phyloP scores from a whole-genome alignment of 2,888 invertebrate genomes.

The Baccha elongata region DNA sequence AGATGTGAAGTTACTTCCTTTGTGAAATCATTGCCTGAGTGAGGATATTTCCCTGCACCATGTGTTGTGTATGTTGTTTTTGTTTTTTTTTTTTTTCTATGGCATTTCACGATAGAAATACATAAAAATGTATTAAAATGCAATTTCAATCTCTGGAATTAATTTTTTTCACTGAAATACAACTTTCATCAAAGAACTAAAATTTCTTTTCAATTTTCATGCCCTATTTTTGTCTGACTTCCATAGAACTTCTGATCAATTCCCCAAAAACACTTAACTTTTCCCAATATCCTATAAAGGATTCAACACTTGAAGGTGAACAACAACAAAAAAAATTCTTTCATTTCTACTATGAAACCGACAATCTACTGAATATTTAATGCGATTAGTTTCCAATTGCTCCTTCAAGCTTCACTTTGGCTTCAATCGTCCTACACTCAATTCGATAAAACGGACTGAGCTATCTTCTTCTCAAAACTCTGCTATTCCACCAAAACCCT shows the following conservation, averaged over 20 bases:
- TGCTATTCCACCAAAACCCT: neutral
- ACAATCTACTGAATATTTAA: conserved; percentile 59
- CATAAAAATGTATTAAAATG: no score
- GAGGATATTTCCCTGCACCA: no score
- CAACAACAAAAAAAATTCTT: conserved; percentile 22
- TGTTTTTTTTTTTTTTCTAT: no score
- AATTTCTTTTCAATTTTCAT: conserved; percentile 6
- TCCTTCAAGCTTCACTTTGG: conserved; percentile 39
- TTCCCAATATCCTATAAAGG: neutral
- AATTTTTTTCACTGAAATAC: neutral
- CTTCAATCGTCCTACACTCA: conserved; percentile 57
- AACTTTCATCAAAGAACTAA: conserved; percentile 1
- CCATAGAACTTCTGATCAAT: neutral
- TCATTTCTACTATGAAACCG: conserved; percentile 32
- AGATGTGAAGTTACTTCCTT: no score
- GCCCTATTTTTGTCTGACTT: neutral
- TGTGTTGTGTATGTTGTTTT: no score
- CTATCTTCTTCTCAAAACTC: neutral
- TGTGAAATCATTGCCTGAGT: no score
- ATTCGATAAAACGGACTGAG: no score
- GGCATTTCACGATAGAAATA: no score
- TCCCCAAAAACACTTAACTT: conserved; percentile 5
- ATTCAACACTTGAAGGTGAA: conserved; percentile 6
- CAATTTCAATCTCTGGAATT: conserved; percentile 13
- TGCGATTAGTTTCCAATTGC: conserved; percentile 65